Evolutionary conservation across 2,797 vertebrate species (phyloP).

Genomic region (Danio aesculapii): DNA sequence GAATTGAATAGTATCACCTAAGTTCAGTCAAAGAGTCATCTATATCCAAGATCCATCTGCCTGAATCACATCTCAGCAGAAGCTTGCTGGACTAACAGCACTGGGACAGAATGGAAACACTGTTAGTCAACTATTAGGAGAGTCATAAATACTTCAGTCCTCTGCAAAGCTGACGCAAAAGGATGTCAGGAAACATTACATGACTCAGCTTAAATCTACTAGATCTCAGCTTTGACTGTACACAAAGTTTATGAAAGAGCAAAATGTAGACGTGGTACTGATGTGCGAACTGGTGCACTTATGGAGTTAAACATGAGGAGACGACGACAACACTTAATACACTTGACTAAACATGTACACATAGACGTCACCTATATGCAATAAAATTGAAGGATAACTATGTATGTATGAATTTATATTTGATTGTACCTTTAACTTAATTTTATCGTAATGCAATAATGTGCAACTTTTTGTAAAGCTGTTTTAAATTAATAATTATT

Average conservation of each 20-base stretch:
- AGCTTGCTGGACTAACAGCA: conserved; percentile 25
- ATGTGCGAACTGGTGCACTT: conserved; percentile 14
- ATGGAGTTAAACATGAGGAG: neutral
- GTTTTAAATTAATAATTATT: too few species aligned
- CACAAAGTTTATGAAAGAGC: neutral
- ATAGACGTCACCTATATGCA: too few species aligned
- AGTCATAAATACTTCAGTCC: conserved; percentile 51
- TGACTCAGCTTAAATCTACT: conserved; percentile 14
- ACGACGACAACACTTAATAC: too few species aligned
- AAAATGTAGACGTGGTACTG: neutral
- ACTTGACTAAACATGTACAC: too few species aligned
- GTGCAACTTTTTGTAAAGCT: too few species aligned
- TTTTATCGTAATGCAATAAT: too few species aligned
- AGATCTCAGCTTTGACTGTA: neutral
- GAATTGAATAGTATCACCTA: too few species aligned
- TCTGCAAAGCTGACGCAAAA: conserved; percentile 4
- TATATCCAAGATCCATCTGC: neutral
- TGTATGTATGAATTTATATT: too few species aligned
- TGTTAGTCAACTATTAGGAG: conserved; percentile 46
- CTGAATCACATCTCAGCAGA: conserved; percentile 1
- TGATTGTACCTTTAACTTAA: too few species aligned
- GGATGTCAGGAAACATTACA: conserved; percentile 14
- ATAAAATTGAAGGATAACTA: too few species aligned
- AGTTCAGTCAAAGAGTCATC: neutral
- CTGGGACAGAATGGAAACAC: conserved; percentile 47